Percentiles rank a stretch among this genome's conserved stretches.
These are phyloP conservation scores for Callorhinus ursinus DNA, from an alignment of 2,113 vertebrate genomes.

Conservation along the genomic window DNA sequence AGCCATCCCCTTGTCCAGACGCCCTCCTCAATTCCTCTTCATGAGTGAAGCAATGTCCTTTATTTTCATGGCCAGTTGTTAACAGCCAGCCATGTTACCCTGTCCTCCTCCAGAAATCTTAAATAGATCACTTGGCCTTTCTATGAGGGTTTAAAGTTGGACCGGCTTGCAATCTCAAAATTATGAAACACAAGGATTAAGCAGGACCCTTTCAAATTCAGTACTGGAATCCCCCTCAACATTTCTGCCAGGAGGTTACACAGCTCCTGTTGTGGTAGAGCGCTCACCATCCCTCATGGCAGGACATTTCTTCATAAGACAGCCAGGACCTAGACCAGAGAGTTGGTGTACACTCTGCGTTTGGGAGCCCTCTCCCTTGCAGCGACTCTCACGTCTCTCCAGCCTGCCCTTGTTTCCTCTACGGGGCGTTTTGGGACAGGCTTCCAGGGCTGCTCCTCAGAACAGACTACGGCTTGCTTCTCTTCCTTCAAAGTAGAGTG, in stretches of 20 bases:
- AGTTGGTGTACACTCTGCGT: accelerated
- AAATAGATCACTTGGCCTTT: neutral
- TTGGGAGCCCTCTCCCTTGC: neutral
- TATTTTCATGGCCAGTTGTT: neutral
- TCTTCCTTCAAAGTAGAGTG: neutral
- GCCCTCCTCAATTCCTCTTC: neutral
- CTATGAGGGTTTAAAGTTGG: neutral
- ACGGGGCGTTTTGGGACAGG: neutral
- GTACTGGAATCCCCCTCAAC: neutral
- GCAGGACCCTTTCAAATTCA: neutral
- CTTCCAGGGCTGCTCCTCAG: neutral
- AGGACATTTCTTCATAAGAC: neutral
- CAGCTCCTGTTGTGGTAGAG: neutral
- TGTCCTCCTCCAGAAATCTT: neutral
- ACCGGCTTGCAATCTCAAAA: neutral
- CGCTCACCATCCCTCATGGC: accelerated
- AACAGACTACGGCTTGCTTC: neutral
- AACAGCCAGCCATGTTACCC: neutral
- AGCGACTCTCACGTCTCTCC: neutral
- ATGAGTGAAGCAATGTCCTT: neutral
- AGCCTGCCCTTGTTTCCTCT: neutral
- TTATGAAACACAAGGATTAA: neutral
- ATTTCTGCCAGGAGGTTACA: neutral
- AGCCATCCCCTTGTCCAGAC: neutral
- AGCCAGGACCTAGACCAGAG: neutral